These are phyloP conservation scores for Paelopatides confundens DNA, from an alignment of 53 echinoderm and acorn worm species.

Conservation along the genomic window DNA sequence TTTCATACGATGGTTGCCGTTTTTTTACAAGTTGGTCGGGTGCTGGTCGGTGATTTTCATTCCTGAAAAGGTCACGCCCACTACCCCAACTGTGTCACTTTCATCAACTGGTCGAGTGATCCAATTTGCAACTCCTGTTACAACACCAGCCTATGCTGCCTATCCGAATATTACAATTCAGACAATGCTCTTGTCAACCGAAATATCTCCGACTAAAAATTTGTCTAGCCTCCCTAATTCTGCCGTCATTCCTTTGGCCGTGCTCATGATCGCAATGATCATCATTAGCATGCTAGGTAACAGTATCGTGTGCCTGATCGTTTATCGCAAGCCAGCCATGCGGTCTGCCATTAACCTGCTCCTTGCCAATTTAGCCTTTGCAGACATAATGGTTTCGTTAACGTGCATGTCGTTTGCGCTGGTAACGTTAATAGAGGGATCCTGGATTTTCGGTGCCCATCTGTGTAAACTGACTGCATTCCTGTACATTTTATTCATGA, in stretches of 20 bases:
- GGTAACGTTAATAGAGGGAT: constrained; percentile 65
- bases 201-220: not conserved
- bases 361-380: constrained; percentile 96
- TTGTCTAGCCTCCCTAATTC: constrained; percentile 7
- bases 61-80: not conserved
- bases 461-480: constrained; percentile 88
- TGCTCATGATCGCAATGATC: constrained; percentile 86
- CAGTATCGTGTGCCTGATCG: constrained; percentile 97
- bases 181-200: constrained; percentile 20
- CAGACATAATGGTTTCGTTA: constrained; percentile 94
- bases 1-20: not conserved
- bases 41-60: not conserved
- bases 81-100: not conserved
- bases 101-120: not conserved
- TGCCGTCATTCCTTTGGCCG: constrained; percentile 71
- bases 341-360: constrained; percentile 99
- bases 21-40: not conserved
- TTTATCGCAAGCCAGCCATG: constrained; percentile 99
- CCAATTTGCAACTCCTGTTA: too few species aligned
- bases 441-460: constrained; percentile 70
- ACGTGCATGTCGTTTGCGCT: constrained; percentile 94
- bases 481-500: constrained; percentile 78
- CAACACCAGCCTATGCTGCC: not conserved
- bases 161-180: not conserved
- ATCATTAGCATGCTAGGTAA: constrained; percentile 89